Base-by-base conservation (phyloP, 2,113 vertebrate species). In the Cochlearius cochlearius region DNA sequence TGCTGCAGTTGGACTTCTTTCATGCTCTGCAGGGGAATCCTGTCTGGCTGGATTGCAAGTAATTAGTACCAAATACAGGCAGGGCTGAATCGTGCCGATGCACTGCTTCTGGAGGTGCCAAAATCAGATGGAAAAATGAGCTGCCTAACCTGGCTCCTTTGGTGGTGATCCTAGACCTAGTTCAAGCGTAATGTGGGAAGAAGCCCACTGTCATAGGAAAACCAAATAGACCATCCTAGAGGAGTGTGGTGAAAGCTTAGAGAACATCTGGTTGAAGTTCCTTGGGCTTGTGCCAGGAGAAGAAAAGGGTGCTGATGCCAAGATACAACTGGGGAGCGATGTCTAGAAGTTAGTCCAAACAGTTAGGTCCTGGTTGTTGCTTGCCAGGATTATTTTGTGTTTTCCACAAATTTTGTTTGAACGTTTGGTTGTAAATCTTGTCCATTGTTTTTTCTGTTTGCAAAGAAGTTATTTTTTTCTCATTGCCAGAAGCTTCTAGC, bases 291-390 rank as follows among this genome's bases (percentile, higher is more conserved):
- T 52, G 19, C 15, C 29, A 32, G 63, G 16, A 29, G 1, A 73
- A 26, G 21, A 16, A 85, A 41, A 55, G 11, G 4, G 4, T 67
- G 7, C 5, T 6, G 16, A 9, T 32, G 21, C 34, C 50, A 66
- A 49, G 16, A 52, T 47, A 17, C 4, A 47, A 2, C 0, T 15
- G 4, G 8, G 25, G 5, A 81, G 2, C 27, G 10, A 30, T 1
- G 0, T 41, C 25, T 39, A 50, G 43, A 27, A 74, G 16, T 45
- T 47, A 67, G 45, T 71, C 18, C 36, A 75, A 66, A 29, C 6
- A 49, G 11, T 34, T 60, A 45, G 6, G 10, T 58, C 43, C 23
- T 80, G 15, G 3, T 47, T 38, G 22, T 41, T 77, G 2, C 32
- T 59, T 64, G 5, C 36, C 30, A 39, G 27, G 27, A 10, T 36